Percentiles rank a stretch among this genome's conserved stretches.
phyloP scores from a whole-genome alignment of 2,797 vertebrate genomes.

The Bradypodion ventrale region DNA sequence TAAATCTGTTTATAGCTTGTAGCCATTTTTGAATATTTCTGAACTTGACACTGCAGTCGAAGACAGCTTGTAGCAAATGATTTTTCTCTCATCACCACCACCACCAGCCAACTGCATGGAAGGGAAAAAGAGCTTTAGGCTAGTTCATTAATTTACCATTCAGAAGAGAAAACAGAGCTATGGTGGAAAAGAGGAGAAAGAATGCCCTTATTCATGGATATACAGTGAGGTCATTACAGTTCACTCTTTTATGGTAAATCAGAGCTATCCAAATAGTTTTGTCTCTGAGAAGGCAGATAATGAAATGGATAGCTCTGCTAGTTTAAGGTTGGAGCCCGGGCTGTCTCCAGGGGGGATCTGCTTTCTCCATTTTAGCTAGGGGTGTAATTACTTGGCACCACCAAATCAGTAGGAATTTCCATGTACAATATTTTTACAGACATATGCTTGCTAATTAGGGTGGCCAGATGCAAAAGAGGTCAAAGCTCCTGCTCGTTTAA shows the following conservation, averaged over 20 bases:
- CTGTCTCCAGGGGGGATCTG: background rate
- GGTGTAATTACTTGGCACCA: background rate
- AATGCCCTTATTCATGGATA: background rate
- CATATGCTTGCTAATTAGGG: background rate
- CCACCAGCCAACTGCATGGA: background rate
- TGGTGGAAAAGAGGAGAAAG: background rate
- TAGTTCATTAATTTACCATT: background rate
- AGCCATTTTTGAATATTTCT: background rate
- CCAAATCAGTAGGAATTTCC: background rate
- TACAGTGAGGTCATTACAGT: background rate
- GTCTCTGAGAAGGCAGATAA: background rate
- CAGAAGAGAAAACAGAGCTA: background rate
- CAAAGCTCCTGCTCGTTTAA: background rate
- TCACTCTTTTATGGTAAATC: background rate
- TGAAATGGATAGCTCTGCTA: background rate
- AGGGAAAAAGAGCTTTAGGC: background rate
- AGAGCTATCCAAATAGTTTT: background rate
- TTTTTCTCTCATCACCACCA: too few species aligned
- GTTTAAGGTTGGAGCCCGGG: background rate
- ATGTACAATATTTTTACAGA: background rate
- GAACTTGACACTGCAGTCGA: background rate
- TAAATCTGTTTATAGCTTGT: slow-evolving; percentile 2
- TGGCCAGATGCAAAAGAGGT: too few species aligned
- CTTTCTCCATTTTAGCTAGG: background rate
- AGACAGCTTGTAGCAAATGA: background rate